Evolutionary conservation across 2,888 invertebrate genomes (phyloP).

Genomic region (Conus canariensis): DNA sequence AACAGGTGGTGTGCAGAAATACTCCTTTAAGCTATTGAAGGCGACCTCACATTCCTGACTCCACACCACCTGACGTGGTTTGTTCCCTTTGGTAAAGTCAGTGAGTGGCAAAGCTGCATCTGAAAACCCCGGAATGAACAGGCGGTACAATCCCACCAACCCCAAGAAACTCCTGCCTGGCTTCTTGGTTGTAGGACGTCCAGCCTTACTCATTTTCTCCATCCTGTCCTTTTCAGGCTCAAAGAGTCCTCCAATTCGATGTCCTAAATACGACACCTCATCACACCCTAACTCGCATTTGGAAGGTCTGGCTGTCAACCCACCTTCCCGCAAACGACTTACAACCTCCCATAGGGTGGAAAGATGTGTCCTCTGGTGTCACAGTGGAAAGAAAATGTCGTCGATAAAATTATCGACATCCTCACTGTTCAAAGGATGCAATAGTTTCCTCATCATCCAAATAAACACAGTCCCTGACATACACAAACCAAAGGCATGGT

Average conservation of each 20-base stretch:
- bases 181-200: conserved; percentile 11
- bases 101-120: conserved; percentile 18
- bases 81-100: conserved; percentile 6
- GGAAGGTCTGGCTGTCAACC: neutral
- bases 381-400: neutral
- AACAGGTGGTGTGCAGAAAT: neutral
- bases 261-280: neutral
- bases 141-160: conserved; percentile 17
- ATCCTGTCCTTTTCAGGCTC: neutral
- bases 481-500: conserved; percentile 40
- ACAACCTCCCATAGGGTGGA: neutral
- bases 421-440: neutral
- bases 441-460: conserved; percentile 6
- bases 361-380: neutral
- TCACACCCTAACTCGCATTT: neutral
- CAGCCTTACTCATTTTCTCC: neutral
- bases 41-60: neutral
- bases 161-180: conserved; percentile 25
- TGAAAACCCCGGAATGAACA: conserved; percentile 35
- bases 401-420: conserved; percentile 7
- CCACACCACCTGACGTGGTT: neutral
- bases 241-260: neutral
- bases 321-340: neutral
- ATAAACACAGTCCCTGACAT: neutral
- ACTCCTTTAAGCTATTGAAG: neutral